Percentiles rank a stretch among this genome's conserved stretches.
Evolutionary conservation across 2,797 vertebrate genomes (phyloP).

Genomic region (Gadopsis bispinosus): DNA sequence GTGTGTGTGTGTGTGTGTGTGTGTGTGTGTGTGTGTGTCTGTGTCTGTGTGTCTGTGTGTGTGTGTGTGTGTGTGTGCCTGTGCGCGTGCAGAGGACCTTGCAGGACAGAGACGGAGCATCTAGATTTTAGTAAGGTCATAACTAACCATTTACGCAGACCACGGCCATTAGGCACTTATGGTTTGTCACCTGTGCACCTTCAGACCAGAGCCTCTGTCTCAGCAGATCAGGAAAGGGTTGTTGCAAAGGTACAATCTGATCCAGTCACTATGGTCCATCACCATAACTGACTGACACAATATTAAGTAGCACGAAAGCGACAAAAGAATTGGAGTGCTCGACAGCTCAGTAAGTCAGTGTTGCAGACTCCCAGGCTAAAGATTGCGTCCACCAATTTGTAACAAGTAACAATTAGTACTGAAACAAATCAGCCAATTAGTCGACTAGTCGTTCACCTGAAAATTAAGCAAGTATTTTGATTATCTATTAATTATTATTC

Average conservation of each 20-base stretch:
- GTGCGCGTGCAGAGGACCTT: constrained; percentile 13
- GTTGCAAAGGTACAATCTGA: background rate
- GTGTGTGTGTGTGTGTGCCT: background rate
- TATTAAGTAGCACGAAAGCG: background rate
- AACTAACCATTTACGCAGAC: constrained; percentile 61
- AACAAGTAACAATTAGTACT: background rate
- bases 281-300: background rate
- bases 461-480: background rate
- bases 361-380: background rate
- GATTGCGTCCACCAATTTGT: constrained; percentile 1
- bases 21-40: constrained; percentile 16
- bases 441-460: background rate
- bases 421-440: constrained; percentile 16
- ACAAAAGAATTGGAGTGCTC: too few species aligned
- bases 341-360: background rate
- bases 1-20: constrained; percentile 5
- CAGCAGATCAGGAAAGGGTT: background rate
- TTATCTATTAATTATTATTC: background rate
- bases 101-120: constrained; percentile 56
- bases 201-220: constrained; percentile 32
- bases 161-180: constrained; percentile 45
- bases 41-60: constrained; percentile 3
- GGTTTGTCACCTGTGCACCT: constrained; percentile 21
- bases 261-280: too few species aligned
- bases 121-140: constrained; percentile 61